Base-by-base conservation (phyloP, 1,140 invertebrate genomes). In the Thalassaphorura encarpata region DNA sequence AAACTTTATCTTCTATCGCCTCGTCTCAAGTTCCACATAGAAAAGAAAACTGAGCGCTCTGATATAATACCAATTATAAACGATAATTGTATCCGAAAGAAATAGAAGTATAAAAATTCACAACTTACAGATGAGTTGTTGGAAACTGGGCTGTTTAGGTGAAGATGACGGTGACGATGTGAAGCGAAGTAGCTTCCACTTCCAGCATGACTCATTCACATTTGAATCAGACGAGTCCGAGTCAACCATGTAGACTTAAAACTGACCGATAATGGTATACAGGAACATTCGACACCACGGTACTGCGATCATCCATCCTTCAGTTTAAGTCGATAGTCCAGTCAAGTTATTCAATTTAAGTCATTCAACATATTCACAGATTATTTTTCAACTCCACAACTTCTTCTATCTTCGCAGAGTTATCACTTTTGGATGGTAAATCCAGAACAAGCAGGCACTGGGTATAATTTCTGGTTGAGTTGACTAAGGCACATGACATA, bases 191-290 rank as follows among this genome's bases (percentile, higher is more conserved):
- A 61, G 45, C 21, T 57, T 61, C 51, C 60, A 52, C 43, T 52
- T 57, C 60, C 60, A 61, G 55, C 55, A 61, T 42, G 60, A 61
- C 45, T 61, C 54, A 53, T 52, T 56, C 50, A 45, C 54, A 47
- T 53, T 56, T 45, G 33, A 51, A 19, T 56, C 60, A 29, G 42
- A 53, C 26, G 56, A 50, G 15, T 61, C 60, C 49, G 54, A 56
- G 55, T 60, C 54, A 55, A 52, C 42, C 58, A 60, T 60, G 45
- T 26, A 47, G 13, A 19, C 8, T 8, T 13, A n/a, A n/a, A n/a
- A n/a, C n/a, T n/a, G 33, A 36, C 33, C 11, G n/a, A 36, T 36
- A n/a, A n/a, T n/a, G 33, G n/a, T 36, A n/a, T 36, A 11, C 33
- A 36, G 11, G 11, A 36, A 36, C 11, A 36, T n/a, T 36, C n/a